phyloP scores from a whole-genome alignment of 2,113 vertebrate species.

The Struthidea cinerea region DNA sequence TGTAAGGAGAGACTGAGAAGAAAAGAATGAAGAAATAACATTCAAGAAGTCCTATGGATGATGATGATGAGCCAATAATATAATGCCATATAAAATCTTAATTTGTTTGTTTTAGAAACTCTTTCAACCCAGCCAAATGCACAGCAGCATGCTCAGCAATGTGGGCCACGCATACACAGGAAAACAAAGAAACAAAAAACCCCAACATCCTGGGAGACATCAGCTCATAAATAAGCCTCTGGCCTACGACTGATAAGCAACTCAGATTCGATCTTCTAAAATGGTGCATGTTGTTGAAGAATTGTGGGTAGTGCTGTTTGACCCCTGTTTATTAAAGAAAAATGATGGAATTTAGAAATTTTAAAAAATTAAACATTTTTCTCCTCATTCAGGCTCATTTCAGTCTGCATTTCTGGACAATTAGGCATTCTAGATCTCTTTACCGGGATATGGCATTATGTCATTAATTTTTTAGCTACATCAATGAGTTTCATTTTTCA shows the following conservation, averaged over 20 bases:
- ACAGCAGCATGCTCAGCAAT: not conserved
- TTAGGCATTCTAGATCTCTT: not conserved
- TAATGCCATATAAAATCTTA: not conserved
- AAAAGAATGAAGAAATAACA: not conserved
- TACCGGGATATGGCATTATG: not conserved
- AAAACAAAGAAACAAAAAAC: fast-evolving
- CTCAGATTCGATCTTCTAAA: fast-evolving
- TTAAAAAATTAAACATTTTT: not conserved
- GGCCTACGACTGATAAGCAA: not conserved
- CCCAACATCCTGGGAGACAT: not conserved
- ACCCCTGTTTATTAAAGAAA: not conserved
- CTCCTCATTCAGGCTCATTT: not conserved
- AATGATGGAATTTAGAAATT: not conserved
- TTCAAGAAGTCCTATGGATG: not conserved
- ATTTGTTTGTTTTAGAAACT: not conserved
- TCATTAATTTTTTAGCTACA: not conserved
- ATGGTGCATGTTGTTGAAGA: not conserved
- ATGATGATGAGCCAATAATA: not conserved
- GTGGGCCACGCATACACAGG: not conserved
- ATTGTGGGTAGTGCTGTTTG: not conserved
- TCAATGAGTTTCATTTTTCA: not conserved
- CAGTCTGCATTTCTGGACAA: not conserved
- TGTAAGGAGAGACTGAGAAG: not conserved
- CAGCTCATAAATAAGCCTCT: not conserved
- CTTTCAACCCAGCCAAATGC: not conserved